These are phyloP conservation scores for Peromyscus nudipes DNA, from an alignment of 2,797 vertebrate genomes.

Conservation along the genomic window DNA sequence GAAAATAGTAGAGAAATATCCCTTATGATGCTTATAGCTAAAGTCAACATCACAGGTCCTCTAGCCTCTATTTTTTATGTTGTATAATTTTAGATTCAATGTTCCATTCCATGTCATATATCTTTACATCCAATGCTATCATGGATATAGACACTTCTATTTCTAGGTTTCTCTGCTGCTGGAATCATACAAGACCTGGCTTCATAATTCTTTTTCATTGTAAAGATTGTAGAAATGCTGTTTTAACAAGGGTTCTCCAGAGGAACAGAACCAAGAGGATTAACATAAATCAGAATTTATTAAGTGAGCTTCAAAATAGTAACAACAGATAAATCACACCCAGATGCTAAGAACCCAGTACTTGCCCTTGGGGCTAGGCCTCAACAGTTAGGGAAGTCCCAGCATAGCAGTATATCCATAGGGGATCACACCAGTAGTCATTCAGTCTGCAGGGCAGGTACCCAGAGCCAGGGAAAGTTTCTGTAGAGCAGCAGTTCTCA, in stretches of 20 bases:
- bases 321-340: not conserved
- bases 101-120: not conserved
- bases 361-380: not conserved
- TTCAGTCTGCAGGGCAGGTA: not conserved
- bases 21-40: not conserved
- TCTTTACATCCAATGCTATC: not conserved
- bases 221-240: not conserved
- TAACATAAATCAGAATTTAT: not conserved
- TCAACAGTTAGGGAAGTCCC: not conserved
- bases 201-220: not conserved
- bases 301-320: not conserved
- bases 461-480: not conserved
- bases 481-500: not conserved
- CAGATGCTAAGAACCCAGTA: not conserved
- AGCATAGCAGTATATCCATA: not conserved
- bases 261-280: not conserved
- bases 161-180: not conserved
- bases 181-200: not conserved
- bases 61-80: not conserved
- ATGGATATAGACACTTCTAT: not conserved
- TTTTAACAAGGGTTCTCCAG: not conserved
- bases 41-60: not conserved
- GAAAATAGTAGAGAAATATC: not conserved
- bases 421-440: not conserved
- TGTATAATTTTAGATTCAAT: not conserved